Conservation (phyloP, 2,797 vertebrate species). For the Danio albolineatus region DNA sequence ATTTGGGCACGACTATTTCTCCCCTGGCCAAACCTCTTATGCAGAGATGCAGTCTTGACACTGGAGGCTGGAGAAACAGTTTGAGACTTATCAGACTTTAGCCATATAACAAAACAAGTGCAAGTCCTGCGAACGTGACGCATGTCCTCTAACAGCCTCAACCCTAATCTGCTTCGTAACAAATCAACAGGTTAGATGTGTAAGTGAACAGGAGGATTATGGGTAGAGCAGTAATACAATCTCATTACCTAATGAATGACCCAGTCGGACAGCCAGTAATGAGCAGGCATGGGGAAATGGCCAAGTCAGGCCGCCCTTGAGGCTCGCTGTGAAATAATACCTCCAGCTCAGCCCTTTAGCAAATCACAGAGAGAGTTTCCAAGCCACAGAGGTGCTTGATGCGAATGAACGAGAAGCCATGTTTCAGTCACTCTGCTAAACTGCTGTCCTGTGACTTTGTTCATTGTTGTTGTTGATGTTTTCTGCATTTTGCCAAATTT, state of each 20-base stretch:
- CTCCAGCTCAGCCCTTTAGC: slow-evolving; percentile 21
- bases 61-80: too few relatives aligned
- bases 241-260: slow-evolving; percentile 48
- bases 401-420: neutral
- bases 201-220: slow-evolving; percentile 23
- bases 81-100: too few relatives aligned
- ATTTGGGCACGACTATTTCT: too few relatives aligned
- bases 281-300: slow-evolving; percentile 34
- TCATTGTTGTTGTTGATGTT: too few relatives aligned
- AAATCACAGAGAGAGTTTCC: slow-evolving; percentile 11
- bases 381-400: neutral
- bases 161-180: slow-evolving; percentile 34
- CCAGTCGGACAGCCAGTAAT: slow-evolving; percentile 13
- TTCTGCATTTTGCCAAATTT: too few relatives aligned
- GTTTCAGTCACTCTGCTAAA: neutral
- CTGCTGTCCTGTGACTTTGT: too few relatives aligned
- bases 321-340: slow-evolving; percentile 9
- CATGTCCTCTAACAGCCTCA: slow-evolving; percentile 13
- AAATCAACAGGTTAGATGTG: slow-evolving; percentile 39
- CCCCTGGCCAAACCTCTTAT: too few relatives aligned
- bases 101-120: neutral
- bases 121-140: neutral
- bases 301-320: slow-evolving; percentile 12
- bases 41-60: too few relatives aligned
- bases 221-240: slow-evolving; percentile 39